These are phyloP conservation scores for Corythoichthys haematopterus DNA, from an alignment of 2,113 vertebrate genomes.

Conservation along the genomic window DNA sequence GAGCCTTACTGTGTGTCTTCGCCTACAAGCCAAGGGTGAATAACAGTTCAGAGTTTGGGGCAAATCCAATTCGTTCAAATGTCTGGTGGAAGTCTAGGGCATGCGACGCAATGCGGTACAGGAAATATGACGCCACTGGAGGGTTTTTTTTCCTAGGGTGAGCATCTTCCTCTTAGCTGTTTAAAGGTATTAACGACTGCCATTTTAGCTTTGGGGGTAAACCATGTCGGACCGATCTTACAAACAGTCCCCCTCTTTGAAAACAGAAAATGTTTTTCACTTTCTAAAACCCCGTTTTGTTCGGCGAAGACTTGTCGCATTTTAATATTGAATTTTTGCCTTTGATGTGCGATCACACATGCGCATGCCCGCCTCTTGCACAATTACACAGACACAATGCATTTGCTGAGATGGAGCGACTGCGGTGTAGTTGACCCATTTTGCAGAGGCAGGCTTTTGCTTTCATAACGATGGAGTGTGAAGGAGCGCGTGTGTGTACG, in stretches of 20 bases:
- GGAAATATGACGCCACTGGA: slow-evolving; percentile 31
- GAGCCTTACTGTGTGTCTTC: slow-evolving; percentile 28
- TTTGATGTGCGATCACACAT: slow-evolving; percentile 63
- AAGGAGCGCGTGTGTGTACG: slow-evolving; percentile 32
- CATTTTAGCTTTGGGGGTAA: slow-evolving; percentile 29
- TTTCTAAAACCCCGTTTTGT: slow-evolving; percentile 27
- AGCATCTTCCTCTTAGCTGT: slow-evolving; percentile 33
- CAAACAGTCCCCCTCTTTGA: slow-evolving; percentile 1
- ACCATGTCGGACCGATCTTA: slow-evolving; percentile 15
- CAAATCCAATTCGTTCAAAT: slow-evolving; percentile 27
- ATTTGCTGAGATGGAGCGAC: slow-evolving; percentile 61
- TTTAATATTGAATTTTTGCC: slow-evolving; percentile 47
- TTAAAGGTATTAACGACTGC: slow-evolving; percentile 44
- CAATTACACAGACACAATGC: slow-evolving; percentile 50
- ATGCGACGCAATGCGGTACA: slow-evolving; percentile 32
- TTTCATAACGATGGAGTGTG: slow-evolving; percentile 57
- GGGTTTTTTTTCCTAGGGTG: slow-evolving; percentile 20
- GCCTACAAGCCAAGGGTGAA: slow-evolving; percentile 15
- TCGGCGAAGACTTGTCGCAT: slow-evolving; percentile 34
- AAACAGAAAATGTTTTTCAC: slow-evolving; percentile 33
- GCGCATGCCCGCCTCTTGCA: slow-evolving; percentile 44
- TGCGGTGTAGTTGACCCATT: slow-evolving; percentile 67
- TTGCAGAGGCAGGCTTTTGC: slow-evolving; percentile 62
- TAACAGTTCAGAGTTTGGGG: slow-evolving; percentile 18
- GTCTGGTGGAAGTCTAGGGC: slow-evolving; percentile 27